Conservation (phyloP, 2,797 vertebrate genomes). For the Channa striata region DNA sequence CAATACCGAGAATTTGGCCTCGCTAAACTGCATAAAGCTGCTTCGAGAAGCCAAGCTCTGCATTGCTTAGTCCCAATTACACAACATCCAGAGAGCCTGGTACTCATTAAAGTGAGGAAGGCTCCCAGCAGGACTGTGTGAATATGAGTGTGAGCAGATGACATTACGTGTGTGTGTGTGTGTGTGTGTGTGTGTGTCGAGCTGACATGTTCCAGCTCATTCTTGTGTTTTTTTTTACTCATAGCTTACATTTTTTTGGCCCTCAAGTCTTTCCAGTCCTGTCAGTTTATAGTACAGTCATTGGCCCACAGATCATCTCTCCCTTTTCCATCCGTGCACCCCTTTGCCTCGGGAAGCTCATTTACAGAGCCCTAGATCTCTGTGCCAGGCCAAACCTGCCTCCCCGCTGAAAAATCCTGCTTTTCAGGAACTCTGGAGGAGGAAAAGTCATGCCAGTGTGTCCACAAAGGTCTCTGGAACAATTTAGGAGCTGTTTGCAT, state of each 20-base stretch:
- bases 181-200: neutral
- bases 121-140: constrained; percentile 37
- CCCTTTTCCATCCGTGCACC: constrained; percentile 9
- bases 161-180: neutral
- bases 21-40: constrained; percentile 28
- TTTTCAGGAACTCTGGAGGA: constrained; percentile 61
- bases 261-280: constrained; percentile 44
- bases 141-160: constrained; percentile 14
- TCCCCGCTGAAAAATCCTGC: constrained; percentile 54
- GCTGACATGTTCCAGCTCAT: constrained; percentile 15
- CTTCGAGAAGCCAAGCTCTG: constrained; percentile 42
- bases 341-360: constrained; percentile 45
- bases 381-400: constrained; percentile 42
- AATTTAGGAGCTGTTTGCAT: constrained; percentile 60
- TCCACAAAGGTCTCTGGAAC: constrained; percentile 52
- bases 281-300: constrained; percentile 41
- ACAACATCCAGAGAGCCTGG: constrained; percentile 62
- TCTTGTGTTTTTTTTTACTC: constrained; percentile 42
- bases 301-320: constrained; percentile 26
- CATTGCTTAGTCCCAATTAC: constrained; percentile 37
- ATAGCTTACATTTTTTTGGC: constrained; percentile 57
- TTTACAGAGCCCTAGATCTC: constrained; percentile 45
- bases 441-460: constrained; percentile 47
- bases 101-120: constrained; percentile 53
- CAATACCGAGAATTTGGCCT: constrained; percentile 2